A percentile compares a stretch with the other conserved stretches of the same genome.
These are phyloP conservation scores for Phylloscopus collybita DNA, from an alignment of 2,797 vertebrate genomes.

Conservation along the genomic window DNA sequence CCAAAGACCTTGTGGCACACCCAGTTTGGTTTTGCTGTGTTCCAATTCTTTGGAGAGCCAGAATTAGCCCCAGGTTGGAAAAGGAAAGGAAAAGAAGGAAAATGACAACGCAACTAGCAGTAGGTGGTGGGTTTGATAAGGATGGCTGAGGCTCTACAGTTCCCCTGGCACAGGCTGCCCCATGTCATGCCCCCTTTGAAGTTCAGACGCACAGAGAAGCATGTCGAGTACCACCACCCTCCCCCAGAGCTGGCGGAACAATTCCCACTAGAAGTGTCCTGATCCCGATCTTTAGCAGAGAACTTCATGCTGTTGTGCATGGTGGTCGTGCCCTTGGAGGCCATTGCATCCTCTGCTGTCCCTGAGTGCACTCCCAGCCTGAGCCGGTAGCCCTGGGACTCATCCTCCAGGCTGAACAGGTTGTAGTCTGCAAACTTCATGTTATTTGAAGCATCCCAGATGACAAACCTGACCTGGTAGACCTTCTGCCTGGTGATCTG, in stretches of 20 bases:
- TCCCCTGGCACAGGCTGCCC: background rate
- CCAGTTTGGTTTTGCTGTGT: background rate
- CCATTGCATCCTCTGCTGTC: constrained; percentile 16
- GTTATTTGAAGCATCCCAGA: background rate
- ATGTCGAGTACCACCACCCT: background rate
- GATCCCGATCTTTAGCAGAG: constrained; percentile 39
- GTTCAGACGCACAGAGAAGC: constrained; percentile 25
- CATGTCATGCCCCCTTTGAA: background rate
- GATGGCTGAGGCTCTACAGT: constrained; percentile 24
- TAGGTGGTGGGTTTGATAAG: background rate
- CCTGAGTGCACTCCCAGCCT: background rate
- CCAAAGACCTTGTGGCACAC: background rate
- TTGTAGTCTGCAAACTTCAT: background rate
- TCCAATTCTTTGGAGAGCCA: background rate
- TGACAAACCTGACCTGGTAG: background rate
- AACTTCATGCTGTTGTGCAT: constrained; percentile 60
- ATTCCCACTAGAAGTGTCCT: constrained; percentile 19
- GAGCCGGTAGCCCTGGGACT: constrained; percentile 8
- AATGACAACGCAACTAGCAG: background rate
- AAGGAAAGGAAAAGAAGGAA: background rate
- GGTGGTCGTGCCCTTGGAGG: background rate
- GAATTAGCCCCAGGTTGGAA: background rate
- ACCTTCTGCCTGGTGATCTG: background rate
- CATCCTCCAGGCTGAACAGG: background rate
- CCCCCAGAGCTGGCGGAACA: background rate